A percentile compares a stretch with the other conserved stretches of the same genome.
Conservation (phyloP, 2,888 invertebrate genomes). For the Hermaeophaga mercurialis region DNA sequence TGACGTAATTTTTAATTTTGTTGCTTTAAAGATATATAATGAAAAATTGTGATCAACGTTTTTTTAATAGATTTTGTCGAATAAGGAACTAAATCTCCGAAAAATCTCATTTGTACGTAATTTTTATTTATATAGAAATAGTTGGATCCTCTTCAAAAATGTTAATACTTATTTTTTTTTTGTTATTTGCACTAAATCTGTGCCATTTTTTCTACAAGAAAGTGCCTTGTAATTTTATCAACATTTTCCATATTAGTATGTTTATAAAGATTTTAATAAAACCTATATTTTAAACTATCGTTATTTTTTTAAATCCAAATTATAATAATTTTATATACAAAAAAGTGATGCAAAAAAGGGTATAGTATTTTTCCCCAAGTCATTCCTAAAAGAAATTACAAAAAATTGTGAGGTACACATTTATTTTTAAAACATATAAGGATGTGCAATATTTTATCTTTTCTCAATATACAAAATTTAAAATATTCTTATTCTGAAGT, state of each 20-base stretch:
- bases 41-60: too few relatives aligned
- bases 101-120: constrained; percentile 46
- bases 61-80: too few relatives aligned
- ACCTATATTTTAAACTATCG: constrained; percentile 32
- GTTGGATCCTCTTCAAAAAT: constrained; percentile 27
- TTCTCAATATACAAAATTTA: constrained; percentile 6
- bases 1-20: too few relatives aligned
- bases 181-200: constrained; percentile 49
- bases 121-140: constrained; percentile 43
- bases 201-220: constrained; percentile 52
- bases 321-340: too few relatives aligned
- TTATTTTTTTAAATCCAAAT: not conserved
- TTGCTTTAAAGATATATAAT: too few relatives aligned
- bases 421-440: constrained; percentile 8
- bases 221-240: constrained; percentile 50
- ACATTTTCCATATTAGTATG: constrained; percentile 48
- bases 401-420: constrained; percentile 4
- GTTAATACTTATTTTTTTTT: constrained; percentile 36
- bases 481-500: not conserved
- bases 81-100: constrained; percentile 40
- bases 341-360: too few relatives aligned
- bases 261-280: constrained; percentile 53
- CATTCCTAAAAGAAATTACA: too few relatives aligned
- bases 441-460: constrained; percentile 2
- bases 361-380: too few relatives aligned